Conservation (phyloP, 2,113 vertebrate species). For the Dicentrarchus labrax region DNA sequence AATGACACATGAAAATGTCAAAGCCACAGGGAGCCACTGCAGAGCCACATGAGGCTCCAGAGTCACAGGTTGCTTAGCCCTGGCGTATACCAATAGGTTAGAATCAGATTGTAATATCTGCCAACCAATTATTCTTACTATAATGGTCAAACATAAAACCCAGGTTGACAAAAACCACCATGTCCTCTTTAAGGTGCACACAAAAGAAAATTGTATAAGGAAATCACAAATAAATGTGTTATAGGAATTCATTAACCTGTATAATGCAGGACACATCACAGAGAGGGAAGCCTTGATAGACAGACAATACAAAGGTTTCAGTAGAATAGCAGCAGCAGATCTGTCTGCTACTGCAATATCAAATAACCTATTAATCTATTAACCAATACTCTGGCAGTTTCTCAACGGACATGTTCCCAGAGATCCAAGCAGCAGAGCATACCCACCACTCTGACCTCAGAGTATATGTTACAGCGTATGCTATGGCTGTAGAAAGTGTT, state of each 20-base stretch:
- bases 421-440: not conserved
- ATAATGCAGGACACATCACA: not conserved
- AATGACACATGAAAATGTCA: too few species aligned
- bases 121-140: too few species aligned
- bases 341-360: not conserved
- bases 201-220: not conserved
- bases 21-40: too few species aligned
- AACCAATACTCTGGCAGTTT: not conserved
- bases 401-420: not conserved
- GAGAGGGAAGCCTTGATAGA: not conserved
- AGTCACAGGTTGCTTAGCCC: too few species aligned
- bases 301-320: not conserved
- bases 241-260: not conserved
- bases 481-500: not conserved
- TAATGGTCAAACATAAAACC: too few species aligned
- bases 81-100: too few species aligned
- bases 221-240: not conserved
- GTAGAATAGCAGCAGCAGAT: not conserved
- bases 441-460: not conserved
- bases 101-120: too few species aligned
- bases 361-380: not conserved
- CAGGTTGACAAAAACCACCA: not conserved
- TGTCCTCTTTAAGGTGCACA: not conserved
- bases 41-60: too few species aligned
- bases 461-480: not conserved